Conservation (phyloP, 2,113 vertebrate genomes). For the Taxidea taxus region DNA sequence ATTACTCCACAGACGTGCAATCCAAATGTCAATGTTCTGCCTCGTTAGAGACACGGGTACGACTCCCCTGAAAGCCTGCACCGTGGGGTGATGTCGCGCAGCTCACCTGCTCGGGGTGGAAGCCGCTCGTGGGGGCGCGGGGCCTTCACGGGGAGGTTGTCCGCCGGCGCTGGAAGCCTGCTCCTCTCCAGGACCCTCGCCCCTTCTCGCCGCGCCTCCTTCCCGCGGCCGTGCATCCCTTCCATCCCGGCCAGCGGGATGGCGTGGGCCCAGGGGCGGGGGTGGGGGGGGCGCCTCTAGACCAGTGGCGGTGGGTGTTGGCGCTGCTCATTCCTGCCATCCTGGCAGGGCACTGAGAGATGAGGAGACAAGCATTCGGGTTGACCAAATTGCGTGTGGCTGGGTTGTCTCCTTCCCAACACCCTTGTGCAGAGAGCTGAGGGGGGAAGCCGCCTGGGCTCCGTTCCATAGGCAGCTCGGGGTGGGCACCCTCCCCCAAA, state of each 20-base stretch:
- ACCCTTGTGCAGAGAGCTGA: background rate
- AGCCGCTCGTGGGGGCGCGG: accelerated
- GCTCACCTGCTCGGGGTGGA: constrained; percentile 22
- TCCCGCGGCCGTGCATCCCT: background rate
- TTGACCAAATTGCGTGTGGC: no score
- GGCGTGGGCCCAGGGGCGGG: constrained; percentile 39
- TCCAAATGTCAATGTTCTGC: constrained; percentile 78
- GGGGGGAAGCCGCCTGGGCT: background rate
- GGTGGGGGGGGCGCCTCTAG: background rate
- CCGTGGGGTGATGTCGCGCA: constrained; percentile 33
- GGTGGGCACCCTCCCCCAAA: background rate
- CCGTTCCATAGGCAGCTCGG: background rate
- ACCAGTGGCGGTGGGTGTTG: constrained; percentile 69
- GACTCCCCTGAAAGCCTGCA: constrained; percentile 23
- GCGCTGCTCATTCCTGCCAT: background rate
- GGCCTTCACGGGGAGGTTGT: no score
- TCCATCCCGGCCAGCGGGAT: constrained; percentile 35
- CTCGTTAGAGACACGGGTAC: constrained; percentile 81
- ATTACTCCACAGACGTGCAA: constrained; percentile 78
- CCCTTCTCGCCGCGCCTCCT: constrained; percentile 73
- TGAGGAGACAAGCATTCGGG: background rate
- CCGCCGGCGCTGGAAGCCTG: background rate
- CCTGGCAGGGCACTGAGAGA: background rate
- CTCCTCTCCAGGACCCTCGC: background rate
- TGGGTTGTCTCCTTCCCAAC: background rate